Evolutionary conservation across 2,113 vertebrate genomes (phyloP), one percentile per base, ranked within the genome.

Genomic region (Uria lomvia): DNA sequence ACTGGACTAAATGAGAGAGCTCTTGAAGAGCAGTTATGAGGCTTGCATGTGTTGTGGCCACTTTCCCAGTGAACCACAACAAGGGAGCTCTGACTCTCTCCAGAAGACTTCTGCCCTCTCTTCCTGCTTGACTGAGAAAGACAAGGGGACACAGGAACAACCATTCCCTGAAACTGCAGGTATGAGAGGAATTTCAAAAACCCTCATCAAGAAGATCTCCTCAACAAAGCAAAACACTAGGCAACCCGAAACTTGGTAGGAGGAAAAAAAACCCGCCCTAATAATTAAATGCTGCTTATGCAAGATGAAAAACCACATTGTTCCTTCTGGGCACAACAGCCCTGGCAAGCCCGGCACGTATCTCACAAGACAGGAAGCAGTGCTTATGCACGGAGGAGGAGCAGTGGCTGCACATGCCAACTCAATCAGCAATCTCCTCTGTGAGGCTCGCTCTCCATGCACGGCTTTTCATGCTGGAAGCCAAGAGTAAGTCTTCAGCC

Each of bases 221-320:
- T 91, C 70, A 85, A 87, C 80, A 84, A 94, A 96, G 62, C 77
- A 89, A 89, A 95, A 85, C 24, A 58, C 36, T 11, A 87, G 70
- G 62, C 73, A 95, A 85, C 32, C 53, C 6, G 12, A 88, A 94
- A 94, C 83, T 94, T 71, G 30, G 49, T 75, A 17, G 16, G 56
- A 89, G 56, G 12, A 21, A 55, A 12, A 74, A 95, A 70, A 87
- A 56, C 9, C 32, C 32, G 15, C 42, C 62, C 56, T 94, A 91
- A 91, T 81, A 96, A 97, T 96, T 94, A 96, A 88, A 92, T 13
- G 15, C 21, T 95, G 76, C 88, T 91, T 84, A 95, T 81, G 86
- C 83, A 91, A 92, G 91, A 81, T 8, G 14, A 73, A 81, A 96
- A 86, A 36, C 56, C 53, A 50, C 71, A 50, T 38, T 62, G 67